phyloP scores from a whole-genome alignment of 2,888 invertebrate species.

The Lobophora halterata region DNA sequence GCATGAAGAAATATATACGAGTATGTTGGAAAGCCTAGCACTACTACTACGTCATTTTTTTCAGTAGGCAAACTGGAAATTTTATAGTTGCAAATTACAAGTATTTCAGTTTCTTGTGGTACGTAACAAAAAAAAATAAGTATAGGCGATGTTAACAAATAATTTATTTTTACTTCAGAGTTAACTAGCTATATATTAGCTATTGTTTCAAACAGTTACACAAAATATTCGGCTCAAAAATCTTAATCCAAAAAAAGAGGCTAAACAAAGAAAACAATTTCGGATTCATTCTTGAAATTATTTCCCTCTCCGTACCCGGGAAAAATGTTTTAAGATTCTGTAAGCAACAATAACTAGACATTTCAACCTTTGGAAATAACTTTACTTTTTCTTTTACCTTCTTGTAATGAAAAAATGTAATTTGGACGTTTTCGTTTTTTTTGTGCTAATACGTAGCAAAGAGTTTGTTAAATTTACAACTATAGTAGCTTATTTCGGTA shows the following conservation, averaged over 20 bases:
- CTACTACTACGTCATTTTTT: too few relatives aligned
- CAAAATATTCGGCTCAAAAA: conserved; percentile 32
- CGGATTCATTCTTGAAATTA: conserved; percentile 39
- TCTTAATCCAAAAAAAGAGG: conserved; percentile 31
- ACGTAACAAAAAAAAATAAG: too few relatives aligned
- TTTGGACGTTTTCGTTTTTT: conserved; percentile 15
- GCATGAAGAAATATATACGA: too few relatives aligned
- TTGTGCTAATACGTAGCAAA: conserved; percentile 21
- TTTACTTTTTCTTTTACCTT: conserved; percentile 7
- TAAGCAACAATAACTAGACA: conserved; percentile 29
- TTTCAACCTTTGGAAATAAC: conserved; percentile 19
- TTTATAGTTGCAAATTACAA: too few relatives aligned
- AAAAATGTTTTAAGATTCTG: conserved; percentile 39
- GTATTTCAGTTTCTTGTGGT: too few relatives aligned
- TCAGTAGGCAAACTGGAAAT: too few relatives aligned
- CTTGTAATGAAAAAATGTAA: conserved; percentile 7
- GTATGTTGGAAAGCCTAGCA: too few relatives aligned
- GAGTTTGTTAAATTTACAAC: conserved; percentile 39
- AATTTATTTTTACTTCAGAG: too few relatives aligned
- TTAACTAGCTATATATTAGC: too few relatives aligned
- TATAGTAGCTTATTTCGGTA: too few relatives aligned
- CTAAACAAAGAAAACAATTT: conserved; percentile 38
- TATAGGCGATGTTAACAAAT: too few relatives aligned
- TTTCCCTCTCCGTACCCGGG: conserved; percentile 27
- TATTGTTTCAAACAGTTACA: too few relatives aligned